These are phyloP conservation scores for Orthosia cruda DNA, from an alignment of 2,888 invertebrate genomes.

Conservation along the genomic window DNA sequence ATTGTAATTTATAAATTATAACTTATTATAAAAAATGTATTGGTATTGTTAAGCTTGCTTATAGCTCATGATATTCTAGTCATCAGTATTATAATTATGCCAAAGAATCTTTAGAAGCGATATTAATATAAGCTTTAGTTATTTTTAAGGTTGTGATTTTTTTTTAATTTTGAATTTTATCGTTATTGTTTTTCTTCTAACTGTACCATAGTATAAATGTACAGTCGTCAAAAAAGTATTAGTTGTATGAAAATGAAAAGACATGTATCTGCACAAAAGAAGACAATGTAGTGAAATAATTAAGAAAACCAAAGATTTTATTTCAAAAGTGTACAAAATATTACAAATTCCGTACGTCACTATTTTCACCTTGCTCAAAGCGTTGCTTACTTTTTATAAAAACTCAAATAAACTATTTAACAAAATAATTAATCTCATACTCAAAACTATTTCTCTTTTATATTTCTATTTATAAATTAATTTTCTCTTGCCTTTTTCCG, in stretches of 20 bases:
- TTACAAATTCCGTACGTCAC: slow-evolving; percentile 7
- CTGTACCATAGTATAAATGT: slow-evolving; percentile 48
- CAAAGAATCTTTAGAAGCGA: slow-evolving; percentile 71
- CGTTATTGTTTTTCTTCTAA: slow-evolving; percentile 46
- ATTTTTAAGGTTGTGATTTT: slow-evolving; percentile 84
- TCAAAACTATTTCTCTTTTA: slow-evolving; percentile 12
- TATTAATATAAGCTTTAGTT: slow-evolving; percentile 75
- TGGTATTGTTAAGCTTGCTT: slow-evolving; percentile 65
- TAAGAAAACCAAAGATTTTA: slow-evolving; percentile 55
- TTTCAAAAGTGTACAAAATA: slow-evolving; percentile 13
- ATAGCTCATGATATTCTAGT: slow-evolving; percentile 64
- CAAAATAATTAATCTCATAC: background rate
- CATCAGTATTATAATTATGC: slow-evolving; percentile 68
- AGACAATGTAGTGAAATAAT: slow-evolving; percentile 65
- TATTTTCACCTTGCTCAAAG: slow-evolving; percentile 19
- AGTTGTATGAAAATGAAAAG: slow-evolving; percentile 33
- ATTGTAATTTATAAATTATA: slow-evolving; percentile 64
- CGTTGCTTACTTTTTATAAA: slow-evolving; percentile 15
- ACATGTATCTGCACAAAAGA: slow-evolving; percentile 51
- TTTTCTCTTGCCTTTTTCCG: slow-evolving; percentile 61
- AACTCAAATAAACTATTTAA: background rate
- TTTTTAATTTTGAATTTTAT: slow-evolving; percentile 70
- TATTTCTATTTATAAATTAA: slow-evolving; percentile 12
- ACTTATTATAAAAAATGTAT: slow-evolving; percentile 63
- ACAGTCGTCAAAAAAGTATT: slow-evolving; percentile 48